Base-by-base conservation (phyloP, 2,797 vertebrate genomes). In the Margarornis squamiger region DNA sequence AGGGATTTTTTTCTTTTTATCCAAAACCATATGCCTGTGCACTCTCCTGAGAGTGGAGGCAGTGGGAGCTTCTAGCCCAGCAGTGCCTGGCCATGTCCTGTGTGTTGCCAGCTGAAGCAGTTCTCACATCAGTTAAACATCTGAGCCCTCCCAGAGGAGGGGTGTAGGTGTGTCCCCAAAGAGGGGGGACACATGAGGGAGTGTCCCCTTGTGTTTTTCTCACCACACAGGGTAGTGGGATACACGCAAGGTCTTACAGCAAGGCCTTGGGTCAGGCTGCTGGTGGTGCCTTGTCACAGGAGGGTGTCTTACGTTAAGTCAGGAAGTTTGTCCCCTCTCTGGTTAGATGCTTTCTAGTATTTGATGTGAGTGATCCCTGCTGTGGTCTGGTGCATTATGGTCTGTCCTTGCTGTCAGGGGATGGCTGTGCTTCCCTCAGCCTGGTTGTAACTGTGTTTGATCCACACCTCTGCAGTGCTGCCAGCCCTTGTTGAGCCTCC, bases 141-240 rank as follows among this genome's bases (percentile, higher is more conserved):
- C 52, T 32, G 70, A 75, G 49, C 77, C 4, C 1, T 52, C 24
- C 16, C 75, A 41, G 18, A 59, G 55, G 10, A 0, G 75, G 30
- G 45, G 8, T 1, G 7, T 46, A 57, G 55, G 52, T 90, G 67
- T 63, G 68, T 77, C 75, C 81, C 68, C 72, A 73, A 49, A 63
- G 41, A 68, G 41, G 74, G 52, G 58, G 34, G 29, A 75, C 49
- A 22, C 20, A 10, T 0, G 0, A 39, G 43, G 55, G 68, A 77
- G 48, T 2, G 32, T 74, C 57, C 51, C n/a, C 17, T 38, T 0
- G 1, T 26, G 4, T 52, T 82, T 32, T 62, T n/a, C 26, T 57
- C 30, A 2, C 9, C 1, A 2, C 46, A 16, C 0, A 1, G 55
- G 34, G 16, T 18, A 41, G 77, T 10, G 10, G 66, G 51, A 32